phyloP scores from a whole-genome alignment of 2,797 vertebrate genomes.

The Sebastolobus altivelis region DNA sequence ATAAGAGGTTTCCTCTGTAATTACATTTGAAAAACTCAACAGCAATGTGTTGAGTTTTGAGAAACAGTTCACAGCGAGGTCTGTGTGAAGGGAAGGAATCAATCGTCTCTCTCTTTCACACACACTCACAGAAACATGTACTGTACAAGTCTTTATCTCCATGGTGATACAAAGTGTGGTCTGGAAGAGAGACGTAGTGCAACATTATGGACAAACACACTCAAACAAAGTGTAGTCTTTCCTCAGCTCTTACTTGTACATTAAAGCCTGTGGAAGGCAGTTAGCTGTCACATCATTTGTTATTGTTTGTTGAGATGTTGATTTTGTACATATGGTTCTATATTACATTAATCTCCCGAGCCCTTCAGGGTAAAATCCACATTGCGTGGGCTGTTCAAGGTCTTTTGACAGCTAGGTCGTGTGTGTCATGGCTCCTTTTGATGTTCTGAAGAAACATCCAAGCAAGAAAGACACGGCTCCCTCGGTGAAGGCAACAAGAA shows the following conservation, averaged over 20 bases:
- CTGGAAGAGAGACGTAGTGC: constrained; percentile 30
- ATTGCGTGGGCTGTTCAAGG: neutral
- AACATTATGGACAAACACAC: constrained; percentile 27
- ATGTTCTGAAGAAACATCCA: neutral
- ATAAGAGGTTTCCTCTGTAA: neutral
- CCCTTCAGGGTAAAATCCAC: neutral
- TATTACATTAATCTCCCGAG: neutral
- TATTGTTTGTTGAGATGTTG: neutral
- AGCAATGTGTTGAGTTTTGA: neutral
- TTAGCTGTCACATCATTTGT: neutral
- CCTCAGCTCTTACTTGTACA: neutral
- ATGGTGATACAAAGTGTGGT: constrained; percentile 66
- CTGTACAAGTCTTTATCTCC: constrained; percentile 57
- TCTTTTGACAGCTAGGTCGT: neutral
- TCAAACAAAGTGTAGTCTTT: constrained; percentile 5
- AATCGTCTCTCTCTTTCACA: neutral
- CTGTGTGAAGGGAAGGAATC: constrained; percentile 18
- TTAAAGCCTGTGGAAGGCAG: neutral
- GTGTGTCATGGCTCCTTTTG: neutral
- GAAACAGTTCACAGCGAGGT: constrained; percentile 4
- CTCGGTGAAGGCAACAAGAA: neutral
- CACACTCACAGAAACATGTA: constrained; percentile 17
- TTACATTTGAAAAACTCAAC: neutral
- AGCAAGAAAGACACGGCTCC: neutral
- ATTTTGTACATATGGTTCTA: neutral